These are phyloP conservation scores for Phyto melanocephala DNA, from an alignment of 2,888 invertebrate species.

Conservation along the genomic window DNA sequence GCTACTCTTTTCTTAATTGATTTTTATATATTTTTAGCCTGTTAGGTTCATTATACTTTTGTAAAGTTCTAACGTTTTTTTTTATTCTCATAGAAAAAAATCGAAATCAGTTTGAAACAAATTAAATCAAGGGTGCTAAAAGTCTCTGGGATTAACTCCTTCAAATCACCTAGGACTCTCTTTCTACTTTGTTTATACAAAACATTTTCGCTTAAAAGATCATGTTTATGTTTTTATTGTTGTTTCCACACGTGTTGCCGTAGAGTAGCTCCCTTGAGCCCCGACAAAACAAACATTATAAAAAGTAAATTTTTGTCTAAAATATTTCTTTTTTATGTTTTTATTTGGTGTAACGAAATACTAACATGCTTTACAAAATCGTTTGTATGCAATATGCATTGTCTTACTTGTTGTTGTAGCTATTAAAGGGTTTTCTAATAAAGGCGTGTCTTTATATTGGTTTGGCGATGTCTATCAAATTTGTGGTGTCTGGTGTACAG, in stretches of 20 bases:
- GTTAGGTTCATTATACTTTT: conserved; percentile 54
- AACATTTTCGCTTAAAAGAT: background rate
- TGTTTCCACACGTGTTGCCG: conserved; percentile 19
- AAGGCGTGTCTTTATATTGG: too few species aligned
- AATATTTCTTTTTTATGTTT: conserved; percentile 7
- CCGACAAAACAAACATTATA: background rate
- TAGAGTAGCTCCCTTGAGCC: background rate
- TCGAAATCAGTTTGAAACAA: background rate
- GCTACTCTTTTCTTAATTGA: background rate
- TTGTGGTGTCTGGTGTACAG: too few species aligned
- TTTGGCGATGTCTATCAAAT: too few species aligned
- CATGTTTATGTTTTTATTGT: background rate
- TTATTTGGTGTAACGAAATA: conserved; percentile 1
- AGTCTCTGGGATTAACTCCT: conserved; percentile 3
- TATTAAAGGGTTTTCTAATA: too few species aligned
- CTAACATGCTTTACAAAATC: conserved; percentile 2
- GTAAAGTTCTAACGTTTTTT: background rate
- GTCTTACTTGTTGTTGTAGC: conserved; percentile 35
- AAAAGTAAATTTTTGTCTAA: conserved; percentile 6
- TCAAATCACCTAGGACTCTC: background rate
- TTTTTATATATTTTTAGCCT: background rate
- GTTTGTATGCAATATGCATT: conserved; percentile 48
- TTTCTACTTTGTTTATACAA: conserved; percentile 2
- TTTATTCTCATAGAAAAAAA: background rate
- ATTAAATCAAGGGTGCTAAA: conserved; percentile 41